phyloP scores from a whole-genome alignment of 1,140 invertebrate species.

The Anastatus disparis region DNA sequence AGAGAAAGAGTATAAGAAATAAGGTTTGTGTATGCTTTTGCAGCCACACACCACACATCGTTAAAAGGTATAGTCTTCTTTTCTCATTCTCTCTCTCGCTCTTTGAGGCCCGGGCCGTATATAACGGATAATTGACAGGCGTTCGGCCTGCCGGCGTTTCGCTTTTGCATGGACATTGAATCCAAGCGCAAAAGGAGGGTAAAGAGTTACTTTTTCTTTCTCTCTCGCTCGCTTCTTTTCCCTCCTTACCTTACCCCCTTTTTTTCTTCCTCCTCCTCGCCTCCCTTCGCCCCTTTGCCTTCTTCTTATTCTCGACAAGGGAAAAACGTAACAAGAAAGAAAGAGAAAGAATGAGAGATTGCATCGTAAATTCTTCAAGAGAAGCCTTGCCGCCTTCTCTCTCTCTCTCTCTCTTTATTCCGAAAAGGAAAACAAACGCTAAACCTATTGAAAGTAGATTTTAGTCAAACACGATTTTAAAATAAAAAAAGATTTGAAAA shows the following conservation, averaged over 20 bases:
- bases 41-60: conserved; percentile 24
- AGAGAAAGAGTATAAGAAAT: too few species aligned
- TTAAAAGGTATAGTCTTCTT: conserved; percentile 15
- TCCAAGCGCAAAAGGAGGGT: conserved; percentile 47
- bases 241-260: too few species aligned
- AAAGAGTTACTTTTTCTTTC: background rate
- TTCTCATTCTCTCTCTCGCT: conserved; percentile 11
- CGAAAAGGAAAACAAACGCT: conserved; percentile 35
- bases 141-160: conserved; percentile 57
- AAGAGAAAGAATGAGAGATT: conserved; percentile 32
- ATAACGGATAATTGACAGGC: conserved; percentile 66
- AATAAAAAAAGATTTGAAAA: too few species aligned
- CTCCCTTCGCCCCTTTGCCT: too few species aligned
- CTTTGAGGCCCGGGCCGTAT: conserved; percentile 58
- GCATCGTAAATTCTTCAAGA: conserved; percentile 40
- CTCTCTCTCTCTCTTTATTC: too few species aligned
- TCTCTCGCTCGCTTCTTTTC: background rate
- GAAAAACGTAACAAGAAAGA: conserved; percentile 33
- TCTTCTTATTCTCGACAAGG: conserved; percentile 42
- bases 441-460: too few species aligned
- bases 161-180: conserved; percentile 64
- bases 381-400: background rate
- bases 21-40: too few species aligned
- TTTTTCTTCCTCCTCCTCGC: too few species aligned
- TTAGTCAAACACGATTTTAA: too few species aligned